phyloP scores from a whole-genome alignment of 2,888 invertebrate genomes.

The Caenorhabditis zanzibari region DNA sequence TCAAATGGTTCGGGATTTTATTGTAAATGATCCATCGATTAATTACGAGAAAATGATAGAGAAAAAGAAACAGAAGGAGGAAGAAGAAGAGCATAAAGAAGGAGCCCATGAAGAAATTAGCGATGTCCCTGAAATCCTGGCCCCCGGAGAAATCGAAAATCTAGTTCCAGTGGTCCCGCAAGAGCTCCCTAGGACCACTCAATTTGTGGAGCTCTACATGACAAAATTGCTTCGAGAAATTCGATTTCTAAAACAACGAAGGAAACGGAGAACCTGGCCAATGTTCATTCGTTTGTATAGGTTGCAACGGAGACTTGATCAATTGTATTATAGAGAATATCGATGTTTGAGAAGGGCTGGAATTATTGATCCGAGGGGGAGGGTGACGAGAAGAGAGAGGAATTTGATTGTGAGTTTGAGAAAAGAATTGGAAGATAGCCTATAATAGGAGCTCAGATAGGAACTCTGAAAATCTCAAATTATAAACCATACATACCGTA shows the following conservation, averaged over 20 bases:
- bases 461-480: no score
- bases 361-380: slow-evolving; percentile 1
- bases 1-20: slow-evolving; percentile 38
- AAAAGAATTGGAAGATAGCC: no score
- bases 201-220: slow-evolving; percentile 20
- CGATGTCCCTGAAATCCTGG: slow-evolving; percentile 23
- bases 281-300: slow-evolving; percentile 28
- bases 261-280: slow-evolving; percentile 32
- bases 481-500: no score
- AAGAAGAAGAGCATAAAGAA: background rate
- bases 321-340: background rate
- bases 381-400: background rate
- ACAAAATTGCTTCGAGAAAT: slow-evolving; percentile 44
- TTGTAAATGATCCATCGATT: slow-evolving; percentile 53
- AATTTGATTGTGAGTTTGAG: background rate
- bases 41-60: slow-evolving; percentile 14
- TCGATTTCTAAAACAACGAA: slow-evolving; percentile 27
- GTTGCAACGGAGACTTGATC: slow-evolving; percentile 10
- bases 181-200: background rate
- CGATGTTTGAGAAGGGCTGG: slow-evolving; percentile 31
- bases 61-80: background rate
- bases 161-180: slow-evolving; percentile 10
- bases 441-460: no score
- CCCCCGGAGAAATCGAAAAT: slow-evolving; percentile 33
- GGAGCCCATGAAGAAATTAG: background rate